Conservation (phyloP, 2,888 invertebrate species). For the Plebejus argus region DNA sequence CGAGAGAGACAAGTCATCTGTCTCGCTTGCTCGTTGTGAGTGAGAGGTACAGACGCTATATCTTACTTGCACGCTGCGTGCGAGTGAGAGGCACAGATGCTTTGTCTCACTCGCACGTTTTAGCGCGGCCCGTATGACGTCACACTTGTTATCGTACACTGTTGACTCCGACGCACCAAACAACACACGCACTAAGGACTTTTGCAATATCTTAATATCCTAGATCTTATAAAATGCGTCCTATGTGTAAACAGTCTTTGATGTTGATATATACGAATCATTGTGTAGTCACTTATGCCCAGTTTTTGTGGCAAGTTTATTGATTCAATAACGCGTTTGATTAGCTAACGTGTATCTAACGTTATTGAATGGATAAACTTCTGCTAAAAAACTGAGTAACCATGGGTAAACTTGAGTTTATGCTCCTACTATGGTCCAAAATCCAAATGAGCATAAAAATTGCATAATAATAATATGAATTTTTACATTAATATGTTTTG, state of each 20-base stretch:
- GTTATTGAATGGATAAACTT: too few species aligned
- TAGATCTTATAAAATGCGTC: too few species aligned
- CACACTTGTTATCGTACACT: not conserved
- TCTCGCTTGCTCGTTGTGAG: not conserved
- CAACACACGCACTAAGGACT: not conserved
- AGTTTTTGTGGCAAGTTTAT: too few species aligned
- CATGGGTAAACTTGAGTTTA: too few species aligned
- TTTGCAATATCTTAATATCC: not conserved
- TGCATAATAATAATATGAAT: too few species aligned
- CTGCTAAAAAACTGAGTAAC: too few species aligned
- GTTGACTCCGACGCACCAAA: not conserved
- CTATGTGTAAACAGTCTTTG: not conserved
- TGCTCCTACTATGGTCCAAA: too few species aligned
- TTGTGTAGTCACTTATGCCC: not conserved
- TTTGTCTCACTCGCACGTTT: not conserved
- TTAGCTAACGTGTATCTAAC: too few species aligned
- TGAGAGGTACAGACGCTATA: not conserved
- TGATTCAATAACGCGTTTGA: too few species aligned
- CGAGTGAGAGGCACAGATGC: not conserved
- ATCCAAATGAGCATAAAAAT: too few species aligned
- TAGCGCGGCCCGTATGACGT: not conserved
- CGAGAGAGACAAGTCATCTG: not conserved
- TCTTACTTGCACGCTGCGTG: not conserved
- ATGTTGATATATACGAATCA: not conserved
- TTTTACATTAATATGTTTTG: too few species aligned